Percentiles rank a stretch among this genome's conserved stretches.
Conservation (phyloP, 2,113 vertebrate genomes). For the Tachysurus fulvidraco region DNA sequence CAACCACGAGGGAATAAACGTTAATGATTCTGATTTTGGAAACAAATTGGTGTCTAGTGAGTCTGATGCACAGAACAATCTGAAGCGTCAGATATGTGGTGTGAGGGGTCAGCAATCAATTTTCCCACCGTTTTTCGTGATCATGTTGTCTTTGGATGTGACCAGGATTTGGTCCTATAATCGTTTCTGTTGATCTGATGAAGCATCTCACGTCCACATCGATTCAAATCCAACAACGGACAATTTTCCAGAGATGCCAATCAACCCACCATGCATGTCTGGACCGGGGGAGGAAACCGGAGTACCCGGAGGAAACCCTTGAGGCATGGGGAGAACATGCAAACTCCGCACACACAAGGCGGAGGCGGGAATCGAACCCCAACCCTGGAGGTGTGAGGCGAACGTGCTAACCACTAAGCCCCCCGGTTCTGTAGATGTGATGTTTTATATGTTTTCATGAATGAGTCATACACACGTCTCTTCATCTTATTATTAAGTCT, state of each 20-base stretch:
- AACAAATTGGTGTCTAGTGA: background rate
- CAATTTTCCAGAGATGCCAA: too few relatives aligned
- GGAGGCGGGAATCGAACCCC: too few relatives aligned
- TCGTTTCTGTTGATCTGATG: background rate
- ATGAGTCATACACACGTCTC: constrained; percentile 49
- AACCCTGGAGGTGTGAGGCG: too few relatives aligned
- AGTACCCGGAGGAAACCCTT: too few relatives aligned
- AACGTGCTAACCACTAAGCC: too few relatives aligned
- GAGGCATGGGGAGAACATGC: too few relatives aligned
- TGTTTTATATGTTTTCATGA: constrained; percentile 12
- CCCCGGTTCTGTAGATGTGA: constrained; percentile 7
- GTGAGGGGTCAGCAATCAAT: background rate
- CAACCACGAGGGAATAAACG: background rate
- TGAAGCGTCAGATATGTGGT: background rate
- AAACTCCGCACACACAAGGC: too few relatives aligned
- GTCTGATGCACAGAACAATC: background rate
- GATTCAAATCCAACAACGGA: background rate
- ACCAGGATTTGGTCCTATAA: background rate
- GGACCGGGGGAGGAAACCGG: too few relatives aligned
- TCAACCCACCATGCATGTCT: too few relatives aligned
- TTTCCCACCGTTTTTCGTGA: background rate
- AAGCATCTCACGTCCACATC: background rate
- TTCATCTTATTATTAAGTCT: constrained; percentile 8
- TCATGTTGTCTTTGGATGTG: background rate
- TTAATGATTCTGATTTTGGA: background rate